These are phyloP conservation scores for Paratrypauchen microcephalus DNA, from an alignment of 2,797 vertebrate genomes.

Conservation along the genomic window DNA sequence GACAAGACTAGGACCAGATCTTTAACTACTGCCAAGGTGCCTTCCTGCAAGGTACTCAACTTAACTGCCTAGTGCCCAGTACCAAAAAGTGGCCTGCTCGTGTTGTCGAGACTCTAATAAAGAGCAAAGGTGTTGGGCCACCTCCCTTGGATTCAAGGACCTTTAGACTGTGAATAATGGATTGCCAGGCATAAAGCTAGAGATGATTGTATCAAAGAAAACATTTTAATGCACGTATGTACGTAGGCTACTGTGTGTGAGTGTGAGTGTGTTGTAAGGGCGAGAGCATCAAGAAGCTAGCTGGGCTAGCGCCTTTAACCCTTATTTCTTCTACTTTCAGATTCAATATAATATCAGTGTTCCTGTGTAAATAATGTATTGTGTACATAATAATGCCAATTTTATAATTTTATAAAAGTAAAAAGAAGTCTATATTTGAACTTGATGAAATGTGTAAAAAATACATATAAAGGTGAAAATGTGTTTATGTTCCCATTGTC, in stretches of 20 bases:
- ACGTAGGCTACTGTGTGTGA: neutral
- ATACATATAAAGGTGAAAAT: slow-evolving; percentile 57
- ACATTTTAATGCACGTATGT: slow-evolving; percentile 20
- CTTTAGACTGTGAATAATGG: slow-evolving; percentile 42
- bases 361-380: slow-evolving; percentile 63
- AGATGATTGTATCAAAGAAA: slow-evolving; percentile 52
- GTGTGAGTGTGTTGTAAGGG: neutral
- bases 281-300: slow-evolving; percentile 55
- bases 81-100: slow-evolving; percentile 24
- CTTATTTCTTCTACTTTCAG: slow-evolving; percentile 25
- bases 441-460: slow-evolving; percentile 63
- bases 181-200: slow-evolving; percentile 58
- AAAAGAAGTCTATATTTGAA: slow-evolving; percentile 67
- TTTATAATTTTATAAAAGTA: slow-evolving; percentile 81
- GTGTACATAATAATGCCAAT: slow-evolving; percentile 63
- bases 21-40: slow-evolving; percentile 56
- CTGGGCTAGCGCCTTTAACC: slow-evolving; percentile 69
- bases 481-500: slow-evolving; percentile 51
- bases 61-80: slow-evolving; percentile 11
- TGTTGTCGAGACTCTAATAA: slow-evolving; percentile 26
- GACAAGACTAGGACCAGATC: slow-evolving; percentile 30
- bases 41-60: slow-evolving; percentile 50
- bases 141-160: slow-evolving; percentile 19
- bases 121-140: slow-evolving; percentile 8
- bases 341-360: slow-evolving; percentile 47